Evolutionary conservation across 1,140 invertebrate species (phyloP).

Genomic region (Caenorhabditis brenneri): DNA sequence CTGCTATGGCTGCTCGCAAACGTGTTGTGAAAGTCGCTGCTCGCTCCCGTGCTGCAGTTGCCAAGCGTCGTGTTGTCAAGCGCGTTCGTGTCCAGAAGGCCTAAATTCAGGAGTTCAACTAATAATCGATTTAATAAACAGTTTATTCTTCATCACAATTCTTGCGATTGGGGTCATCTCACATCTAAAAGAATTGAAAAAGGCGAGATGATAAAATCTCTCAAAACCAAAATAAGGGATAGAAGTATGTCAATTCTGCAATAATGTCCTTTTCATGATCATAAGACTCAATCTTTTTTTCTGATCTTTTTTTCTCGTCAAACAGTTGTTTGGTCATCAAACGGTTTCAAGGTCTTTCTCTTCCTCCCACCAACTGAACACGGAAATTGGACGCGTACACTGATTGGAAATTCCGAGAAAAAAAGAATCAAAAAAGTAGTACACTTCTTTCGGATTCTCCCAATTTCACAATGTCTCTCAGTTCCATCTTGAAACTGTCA

Average conservation of each 20-base stretch:
- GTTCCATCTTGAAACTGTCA: constrained; percentile 6
- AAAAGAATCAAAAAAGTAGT: constrained; percentile 6
- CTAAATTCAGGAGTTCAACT: not conserved
- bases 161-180: not conserved
- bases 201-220: not conserved
- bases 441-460: not conserved
- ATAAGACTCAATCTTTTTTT: constrained; percentile 20
- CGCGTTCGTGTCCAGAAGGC: constrained; percentile 20
- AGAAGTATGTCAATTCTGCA: not conserved
- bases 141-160: not conserved
- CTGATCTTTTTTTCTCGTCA: not conserved
- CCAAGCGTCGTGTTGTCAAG: constrained; percentile 5
- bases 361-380: not conserved
- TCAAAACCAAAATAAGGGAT: not conserved
- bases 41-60: constrained; percentile 15
- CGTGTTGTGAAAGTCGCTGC: not conserved
- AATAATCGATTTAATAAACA: not conserved
- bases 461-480: not conserved
- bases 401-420: constrained; percentile 31
- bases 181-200: not conserved
- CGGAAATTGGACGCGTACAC: constrained; percentile 30
- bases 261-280: not conserved
- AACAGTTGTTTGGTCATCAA: not conserved
- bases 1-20: constrained; percentile 13
- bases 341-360: constrained; percentile 24